Evolutionary conservation across 1,140 invertebrate genomes (phyloP).

Genomic region (Penaeus chinensis): DNA sequence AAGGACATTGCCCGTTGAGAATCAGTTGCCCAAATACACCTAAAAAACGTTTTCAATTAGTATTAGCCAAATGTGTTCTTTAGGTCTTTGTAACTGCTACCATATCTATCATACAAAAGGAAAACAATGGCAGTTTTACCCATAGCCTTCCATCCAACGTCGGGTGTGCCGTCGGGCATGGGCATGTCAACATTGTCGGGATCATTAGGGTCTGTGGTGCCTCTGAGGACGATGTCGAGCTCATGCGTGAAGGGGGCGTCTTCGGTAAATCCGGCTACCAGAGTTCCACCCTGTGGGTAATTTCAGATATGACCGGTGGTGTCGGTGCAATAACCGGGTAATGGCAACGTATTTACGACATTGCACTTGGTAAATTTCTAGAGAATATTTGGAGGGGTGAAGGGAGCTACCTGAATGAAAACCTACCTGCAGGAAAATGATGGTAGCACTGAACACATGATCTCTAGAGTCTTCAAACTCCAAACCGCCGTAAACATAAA

Average conservation of each 20-base stretch:
- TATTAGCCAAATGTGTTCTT: neutral
- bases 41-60: neutral
- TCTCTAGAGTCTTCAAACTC: conserved; percentile 56
- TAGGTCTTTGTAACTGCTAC: neutral
- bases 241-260: conserved; percentile 49
- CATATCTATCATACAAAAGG: too few species aligned
- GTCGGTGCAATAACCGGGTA: too few species aligned
- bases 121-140: conserved; percentile 9
- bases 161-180: conserved; percentile 37
- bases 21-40: conserved; percentile 52
- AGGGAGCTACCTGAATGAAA: neutral
- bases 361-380: too few species aligned
- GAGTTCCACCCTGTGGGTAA: conserved; percentile 24
- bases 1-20: conserved; percentile 26
- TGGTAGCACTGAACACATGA: conserved; percentile 42
- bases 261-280: conserved; percentile 35
- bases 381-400: neutral
- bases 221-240: conserved; percentile 45
- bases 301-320: neutral
- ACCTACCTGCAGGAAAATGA: conserved; percentile 47
- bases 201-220: conserved; percentile 41
- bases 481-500: conserved; percentile 50
- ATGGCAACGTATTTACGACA: too few species aligned
- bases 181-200: conserved; percentile 49
- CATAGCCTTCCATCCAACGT: conserved; percentile 58